Conservation (phyloP, 2,797 vertebrate genomes). For the Fistularia tabacaria region DNA sequence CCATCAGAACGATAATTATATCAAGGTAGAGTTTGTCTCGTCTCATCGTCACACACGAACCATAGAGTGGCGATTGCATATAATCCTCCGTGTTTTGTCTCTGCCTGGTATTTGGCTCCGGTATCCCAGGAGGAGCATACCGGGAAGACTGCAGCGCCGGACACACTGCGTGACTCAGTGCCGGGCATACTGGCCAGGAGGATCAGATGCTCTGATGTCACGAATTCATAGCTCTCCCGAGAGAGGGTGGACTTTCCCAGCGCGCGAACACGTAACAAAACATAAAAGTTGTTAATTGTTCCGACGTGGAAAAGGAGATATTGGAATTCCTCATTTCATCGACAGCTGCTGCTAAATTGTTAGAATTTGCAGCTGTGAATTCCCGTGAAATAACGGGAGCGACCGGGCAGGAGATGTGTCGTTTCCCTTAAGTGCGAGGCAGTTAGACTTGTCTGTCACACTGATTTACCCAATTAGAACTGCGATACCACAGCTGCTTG, state of each 20-base stretch:
- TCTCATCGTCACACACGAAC: too few species aligned
- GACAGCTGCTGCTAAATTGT: conserved; percentile 23
- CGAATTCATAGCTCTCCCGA: conserved; percentile 18
- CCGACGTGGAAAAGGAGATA: conserved; percentile 16
- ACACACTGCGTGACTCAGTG: background rate
- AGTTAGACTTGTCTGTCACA: conserved; percentile 31
- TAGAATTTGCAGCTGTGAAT: conserved; percentile 31
- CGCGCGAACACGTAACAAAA: background rate
- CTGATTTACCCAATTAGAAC: conserved; percentile 33
- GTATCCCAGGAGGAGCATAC: too few species aligned
- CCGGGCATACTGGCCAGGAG: conserved; percentile 19
- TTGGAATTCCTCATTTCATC: conserved; percentile 7
- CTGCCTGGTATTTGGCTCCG: too few species aligned
- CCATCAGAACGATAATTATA: too few species aligned
- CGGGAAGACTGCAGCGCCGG: too few species aligned
- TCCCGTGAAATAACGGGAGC: conserved; percentile 8
- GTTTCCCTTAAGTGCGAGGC: conserved; percentile 16
- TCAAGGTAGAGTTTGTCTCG: too few species aligned
- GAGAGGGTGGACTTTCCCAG: conserved; percentile 1
- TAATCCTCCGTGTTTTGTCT: too few species aligned
- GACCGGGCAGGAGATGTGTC: conserved; percentile 13
- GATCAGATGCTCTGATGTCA: conserved; percentile 13
- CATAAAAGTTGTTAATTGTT: conserved; percentile 26
- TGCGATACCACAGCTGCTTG: conserved; percentile 9
- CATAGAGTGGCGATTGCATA: too few species aligned